Evolutionary conservation across 2,113 vertebrate species (phyloP), one percentile per base, ranked within the genome.

Genomic region (Dendropsophus ebraccatus): DNA sequence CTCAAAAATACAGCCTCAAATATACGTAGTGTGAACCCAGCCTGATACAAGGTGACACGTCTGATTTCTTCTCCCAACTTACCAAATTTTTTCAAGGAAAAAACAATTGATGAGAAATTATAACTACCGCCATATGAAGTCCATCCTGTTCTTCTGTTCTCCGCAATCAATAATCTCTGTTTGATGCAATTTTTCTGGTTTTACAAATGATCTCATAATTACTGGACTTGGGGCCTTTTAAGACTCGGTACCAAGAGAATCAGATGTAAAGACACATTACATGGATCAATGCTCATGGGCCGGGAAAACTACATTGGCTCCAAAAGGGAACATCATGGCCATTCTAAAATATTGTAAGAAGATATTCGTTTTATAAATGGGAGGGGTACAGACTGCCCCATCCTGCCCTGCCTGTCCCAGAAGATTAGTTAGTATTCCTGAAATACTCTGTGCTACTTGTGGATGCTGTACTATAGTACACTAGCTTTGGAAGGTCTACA

Each of bases 121-220:
- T 50, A 50, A 50, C 30, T 28, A 50, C 45, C 25, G 13, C 4
- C 14, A 28, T 75, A 50, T 16, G 32, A 76, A 28, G 52, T 28
- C 14, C 1, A n/a, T 49, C n/a, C 41, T 49, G 72, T 50, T 49
- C 72, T 25, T 50, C 14, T 17, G 8, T 76, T 52, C 25, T 17
- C 25, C n/a, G 6, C 4, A 1, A 30, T 52, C 13, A 70, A 17
- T 30, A 30, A 30, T 35, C n/a, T 49, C 45, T 16, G 23, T 76
- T 14, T 49, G 23, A 49, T 74, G 25, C 72, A 70, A 8, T 41
- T 23, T 74, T 74, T 74, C 5, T 74, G 0, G 21, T 74, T 52
- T 25, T 76, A 76, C 45, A 76, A 17, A 76, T 76, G 73, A 8
- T 50, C n/a, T 28, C 14, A 76, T 50, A 76, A 76, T 76, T 49